Percentiles rank a stretch among this genome's conserved stretches.
phyloP scores from a whole-genome alignment of 2,888 invertebrate genomes.

The Melanotus villosus region DNA sequence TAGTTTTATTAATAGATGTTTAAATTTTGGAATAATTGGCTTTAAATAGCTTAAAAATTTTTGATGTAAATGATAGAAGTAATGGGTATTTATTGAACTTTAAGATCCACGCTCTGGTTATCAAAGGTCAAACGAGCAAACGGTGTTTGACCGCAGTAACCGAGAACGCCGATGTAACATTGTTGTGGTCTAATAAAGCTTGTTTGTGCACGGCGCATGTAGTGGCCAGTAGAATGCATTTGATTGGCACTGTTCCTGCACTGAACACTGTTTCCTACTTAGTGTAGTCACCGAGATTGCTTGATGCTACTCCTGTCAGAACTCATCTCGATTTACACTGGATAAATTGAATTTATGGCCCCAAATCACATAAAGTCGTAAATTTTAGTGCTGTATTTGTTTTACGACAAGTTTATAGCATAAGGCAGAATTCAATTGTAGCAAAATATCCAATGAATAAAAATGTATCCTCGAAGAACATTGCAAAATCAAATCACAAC shows the following conservation, averaged over 20 bases:
- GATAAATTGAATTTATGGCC: constrained; percentile 13
- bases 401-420: constrained; percentile 2
- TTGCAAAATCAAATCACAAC: too few relatives aligned
- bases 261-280: constrained; percentile 43
- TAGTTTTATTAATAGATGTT: too few relatives aligned
- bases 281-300: constrained; percentile 28
- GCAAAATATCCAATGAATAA: constrained; percentile 1
- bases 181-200: constrained; percentile 43
- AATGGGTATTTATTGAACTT: background rate
- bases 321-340: constrained; percentile 22
- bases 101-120: background rate
- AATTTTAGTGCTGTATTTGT: constrained; percentile 5
- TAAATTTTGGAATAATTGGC: too few relatives aligned
- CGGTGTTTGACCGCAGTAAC: constrained; percentile 32
- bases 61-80: background rate
- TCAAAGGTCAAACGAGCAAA: constrained; percentile 19
- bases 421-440: constrained; percentile 8
- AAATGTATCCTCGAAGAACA: background rate
- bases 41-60: background rate
- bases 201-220: constrained; percentile 41
- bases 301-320: constrained; percentile 1
- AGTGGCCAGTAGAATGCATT: constrained; percentile 40
- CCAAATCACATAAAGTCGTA: constrained; percentile 13
- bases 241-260: constrained; percentile 39
- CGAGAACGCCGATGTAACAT: constrained; percentile 25